phyloP scores from a whole-genome alignment of 2,113 vertebrate species.

The Ovibos moschatus region DNA sequence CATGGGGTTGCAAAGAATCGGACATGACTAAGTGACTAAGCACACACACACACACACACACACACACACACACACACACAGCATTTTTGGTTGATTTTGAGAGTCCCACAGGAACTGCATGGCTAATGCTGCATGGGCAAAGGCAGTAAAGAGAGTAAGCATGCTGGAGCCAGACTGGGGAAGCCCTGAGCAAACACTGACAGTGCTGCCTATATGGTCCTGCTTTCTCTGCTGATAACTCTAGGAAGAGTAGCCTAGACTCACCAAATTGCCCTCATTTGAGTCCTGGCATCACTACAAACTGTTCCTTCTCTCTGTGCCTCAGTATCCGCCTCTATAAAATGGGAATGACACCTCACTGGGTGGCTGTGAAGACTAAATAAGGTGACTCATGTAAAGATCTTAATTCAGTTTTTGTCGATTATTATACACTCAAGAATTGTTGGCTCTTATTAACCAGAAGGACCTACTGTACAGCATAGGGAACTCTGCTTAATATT shows the following conservation, averaged over 20 bases:
- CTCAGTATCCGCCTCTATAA: not conserved
- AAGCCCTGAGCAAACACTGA: not conserved
- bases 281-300: not conserved
- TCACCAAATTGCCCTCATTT: accelerated
- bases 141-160: not conserved
- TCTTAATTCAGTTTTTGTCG: not conserved
- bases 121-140: accelerated
- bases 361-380: not conserved
- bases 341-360: not conserved
- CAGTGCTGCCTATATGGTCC: accelerated
- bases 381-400: not conserved
- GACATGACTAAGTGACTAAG: not conserved
- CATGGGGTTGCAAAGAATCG: not conserved
- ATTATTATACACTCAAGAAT: not conserved
- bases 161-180: not conserved
- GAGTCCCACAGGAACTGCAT: not conserved
- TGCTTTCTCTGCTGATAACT: not conserved
- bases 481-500: not conserved
- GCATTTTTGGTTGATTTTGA: not conserved
- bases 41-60: not conserved
- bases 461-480: not conserved
- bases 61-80: not conserved
- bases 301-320: not conserved
- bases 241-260: not conserved
- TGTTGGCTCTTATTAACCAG: not conserved